These are phyloP conservation scores for Hermetia illucens DNA, from an alignment of 1,140 invertebrate species.

Conservation along the genomic window DNA sequence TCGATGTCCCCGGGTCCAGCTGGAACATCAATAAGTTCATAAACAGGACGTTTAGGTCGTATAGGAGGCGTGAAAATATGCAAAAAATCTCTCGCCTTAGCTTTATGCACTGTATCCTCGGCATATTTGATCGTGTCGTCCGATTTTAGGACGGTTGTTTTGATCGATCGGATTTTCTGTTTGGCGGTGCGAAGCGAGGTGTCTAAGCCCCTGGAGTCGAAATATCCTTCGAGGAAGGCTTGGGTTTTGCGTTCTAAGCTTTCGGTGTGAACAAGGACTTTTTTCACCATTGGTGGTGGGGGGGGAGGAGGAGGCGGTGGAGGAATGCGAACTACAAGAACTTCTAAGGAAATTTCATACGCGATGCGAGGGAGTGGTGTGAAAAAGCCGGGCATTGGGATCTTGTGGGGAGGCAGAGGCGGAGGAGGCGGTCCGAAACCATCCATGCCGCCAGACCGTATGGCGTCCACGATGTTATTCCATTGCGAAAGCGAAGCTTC, in stretches of 20 bases:
- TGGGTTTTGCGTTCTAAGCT: constrained; percentile 25
- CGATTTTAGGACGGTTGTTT: constrained; percentile 25
- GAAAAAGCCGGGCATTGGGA: constrained; percentile 29
- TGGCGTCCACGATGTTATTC: constrained; percentile 15
- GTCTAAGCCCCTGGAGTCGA: constrained; percentile 17
- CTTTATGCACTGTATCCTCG: constrained; percentile 29
- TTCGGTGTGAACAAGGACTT: constrained; percentile 24
- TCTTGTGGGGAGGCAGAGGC: constrained; percentile 20
- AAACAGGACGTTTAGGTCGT: constrained; percentile 21
- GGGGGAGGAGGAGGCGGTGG: constrained; percentile 24
- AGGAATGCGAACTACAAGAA: constrained; percentile 21
- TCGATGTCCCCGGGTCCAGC: constrained; percentile 1
- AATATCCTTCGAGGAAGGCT: constrained; percentile 28
- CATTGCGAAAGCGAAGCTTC: constrained; percentile 23
- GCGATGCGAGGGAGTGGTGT: constrained; percentile 27
- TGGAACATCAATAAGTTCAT: constrained; percentile 27
- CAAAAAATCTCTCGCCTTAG: constrained; percentile 25
- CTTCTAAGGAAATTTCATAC: constrained; percentile 28
- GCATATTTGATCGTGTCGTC: constrained; percentile 27
- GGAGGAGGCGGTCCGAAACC: constrained; percentile 17
- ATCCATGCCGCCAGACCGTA: background rate
- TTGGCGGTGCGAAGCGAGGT: constrained; percentile 26
- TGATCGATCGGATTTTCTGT: constrained; percentile 27
- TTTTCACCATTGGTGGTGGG: constrained; percentile 21
- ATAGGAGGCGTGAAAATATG: constrained; percentile 28